These are phyloP conservation scores for Drosophila ezoana DNA, from an alignment of 2,888 invertebrate species.

Conservation along the genomic window DNA sequence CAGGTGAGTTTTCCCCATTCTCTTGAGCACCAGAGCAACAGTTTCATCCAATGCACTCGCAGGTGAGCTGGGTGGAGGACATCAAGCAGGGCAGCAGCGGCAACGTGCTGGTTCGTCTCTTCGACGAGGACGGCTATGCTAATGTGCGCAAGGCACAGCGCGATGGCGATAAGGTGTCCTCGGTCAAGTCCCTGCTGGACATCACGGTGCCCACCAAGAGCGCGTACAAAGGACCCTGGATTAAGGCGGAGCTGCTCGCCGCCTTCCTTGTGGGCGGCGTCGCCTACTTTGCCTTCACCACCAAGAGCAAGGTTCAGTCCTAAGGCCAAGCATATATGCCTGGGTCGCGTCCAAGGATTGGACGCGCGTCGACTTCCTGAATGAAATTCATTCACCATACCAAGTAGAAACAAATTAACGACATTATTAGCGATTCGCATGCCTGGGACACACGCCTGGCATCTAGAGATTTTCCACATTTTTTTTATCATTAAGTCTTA, in stretches of 20 bases:
- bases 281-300: conserved; percentile 94
- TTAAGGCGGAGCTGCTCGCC: conserved; percentile 96
- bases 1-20: conserved; percentile 88
- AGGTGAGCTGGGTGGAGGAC: conserved; percentile 98
- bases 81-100: conserved; percentile 93
- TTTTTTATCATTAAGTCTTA: conserved; percentile 44
- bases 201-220: conserved; percentile 90
- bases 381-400: conserved; percentile 84
- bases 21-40: fast-evolving
- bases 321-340: conserved; percentile 84
- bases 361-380: conserved; percentile 57
- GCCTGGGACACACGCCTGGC: background rate
- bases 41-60: conserved; percentile 19
- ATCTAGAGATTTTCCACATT: conserved; percentile 50
- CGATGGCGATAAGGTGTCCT: conserved; percentile 88
- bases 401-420: conserved; percentile 60
- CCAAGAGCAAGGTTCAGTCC: conserved; percentile 92
- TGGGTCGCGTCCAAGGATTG: too few species aligned
- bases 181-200: conserved; percentile 89
- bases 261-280: conserved; percentile 91
- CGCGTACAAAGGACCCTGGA: conserved; percentile 95
- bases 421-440: conserved; percentile 36
- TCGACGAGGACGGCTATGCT: conserved; percentile 97
- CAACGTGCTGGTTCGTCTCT: conserved; percentile 91
- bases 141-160: conserved; percentile 93